phyloP scores from a whole-genome alignment of 2,113 vertebrate genomes.

The Dromas ardeola region DNA sequence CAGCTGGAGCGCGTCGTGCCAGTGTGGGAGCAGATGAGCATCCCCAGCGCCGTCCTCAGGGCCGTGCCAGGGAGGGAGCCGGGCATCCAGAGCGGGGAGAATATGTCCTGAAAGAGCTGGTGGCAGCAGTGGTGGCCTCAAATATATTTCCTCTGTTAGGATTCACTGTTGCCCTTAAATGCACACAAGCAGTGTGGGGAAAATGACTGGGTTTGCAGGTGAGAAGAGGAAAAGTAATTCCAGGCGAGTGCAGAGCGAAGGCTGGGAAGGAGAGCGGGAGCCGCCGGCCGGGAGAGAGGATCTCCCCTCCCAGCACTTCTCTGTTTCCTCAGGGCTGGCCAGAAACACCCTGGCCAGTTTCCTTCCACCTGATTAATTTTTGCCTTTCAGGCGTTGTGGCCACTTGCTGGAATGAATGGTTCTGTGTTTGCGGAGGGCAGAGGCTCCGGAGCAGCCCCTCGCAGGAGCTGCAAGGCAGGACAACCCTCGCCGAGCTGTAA shows the following conservation, averaged over 20 bases:
- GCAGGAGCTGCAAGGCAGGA: not conserved
- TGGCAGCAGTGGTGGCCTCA: not conserved
- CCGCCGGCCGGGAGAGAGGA: not conserved
- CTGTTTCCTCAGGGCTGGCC: not conserved
- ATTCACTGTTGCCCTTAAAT: not conserved
- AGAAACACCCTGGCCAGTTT: not conserved
- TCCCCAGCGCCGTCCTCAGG: not conserved
- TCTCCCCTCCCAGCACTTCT: not conserved
- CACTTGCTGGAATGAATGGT: not conserved
- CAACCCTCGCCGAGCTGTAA: not conserved
- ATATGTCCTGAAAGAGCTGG: rapidly evolving
- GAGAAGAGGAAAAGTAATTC: not conserved
- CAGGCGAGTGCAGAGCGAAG: not conserved
- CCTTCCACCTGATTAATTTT: not conserved
- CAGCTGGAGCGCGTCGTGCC: rapidly evolving
- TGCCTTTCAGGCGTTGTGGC: not conserved
- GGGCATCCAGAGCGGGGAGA: not conserved
- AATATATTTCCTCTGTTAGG: not conserved
- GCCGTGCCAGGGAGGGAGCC: rapidly evolving
- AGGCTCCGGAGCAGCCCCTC: not conserved
- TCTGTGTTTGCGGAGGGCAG: not conserved
- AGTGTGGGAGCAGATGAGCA: rapidly evolving
- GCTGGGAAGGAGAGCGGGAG: not conserved
- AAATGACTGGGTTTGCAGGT: not conserved
- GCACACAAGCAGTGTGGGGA: not conserved